Conservation (phyloP, 92 coral and sea anemone species). For the Plumapathes pennacea region DNA sequence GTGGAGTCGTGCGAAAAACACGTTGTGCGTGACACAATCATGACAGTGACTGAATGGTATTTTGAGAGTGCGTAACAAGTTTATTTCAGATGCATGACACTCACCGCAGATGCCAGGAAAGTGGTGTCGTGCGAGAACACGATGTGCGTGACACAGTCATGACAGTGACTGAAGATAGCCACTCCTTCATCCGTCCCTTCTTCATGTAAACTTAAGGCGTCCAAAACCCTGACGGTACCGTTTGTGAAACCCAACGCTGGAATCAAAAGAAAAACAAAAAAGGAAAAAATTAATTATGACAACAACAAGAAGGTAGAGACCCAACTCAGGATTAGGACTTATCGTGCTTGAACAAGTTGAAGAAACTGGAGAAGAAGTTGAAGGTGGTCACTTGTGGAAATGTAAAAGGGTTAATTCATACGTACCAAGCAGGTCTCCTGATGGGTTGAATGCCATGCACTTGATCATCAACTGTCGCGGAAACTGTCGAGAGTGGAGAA, state of each 20-base stretch:
- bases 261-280: background rate
- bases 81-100: conserved; percentile 24
- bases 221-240: conserved; percentile 88
- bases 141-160: conserved; percentile 89
- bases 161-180: conserved; percentile 91
- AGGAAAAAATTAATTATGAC: background rate
- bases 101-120: conserved; percentile 92
- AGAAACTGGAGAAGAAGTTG: background rate
- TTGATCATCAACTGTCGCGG: conserved; percentile 67
- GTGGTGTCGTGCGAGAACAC: conserved; percentile 91
- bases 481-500: conserved; percentile 74
- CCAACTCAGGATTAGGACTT: too few species aligned
- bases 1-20: conserved; percentile 92
- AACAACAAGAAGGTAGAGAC: background rate
- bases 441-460: conserved; percentile 67
- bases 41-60: conserved; percentile 79
- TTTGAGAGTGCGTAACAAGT: background rate
- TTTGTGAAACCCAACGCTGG: conserved; percentile 92
- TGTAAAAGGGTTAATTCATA: background rate
- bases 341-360: background rate
- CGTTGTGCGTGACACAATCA: conserved; percentile 86
- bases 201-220: conserved; percentile 82
- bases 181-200: conserved; percentile 89
- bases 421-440: conserved; percentile 85
- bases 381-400: background rate